Evolutionary conservation across 92 coral and sea anemone genomes (phyloP).

Genomic region (Umimayanthus kanabou): DNA sequence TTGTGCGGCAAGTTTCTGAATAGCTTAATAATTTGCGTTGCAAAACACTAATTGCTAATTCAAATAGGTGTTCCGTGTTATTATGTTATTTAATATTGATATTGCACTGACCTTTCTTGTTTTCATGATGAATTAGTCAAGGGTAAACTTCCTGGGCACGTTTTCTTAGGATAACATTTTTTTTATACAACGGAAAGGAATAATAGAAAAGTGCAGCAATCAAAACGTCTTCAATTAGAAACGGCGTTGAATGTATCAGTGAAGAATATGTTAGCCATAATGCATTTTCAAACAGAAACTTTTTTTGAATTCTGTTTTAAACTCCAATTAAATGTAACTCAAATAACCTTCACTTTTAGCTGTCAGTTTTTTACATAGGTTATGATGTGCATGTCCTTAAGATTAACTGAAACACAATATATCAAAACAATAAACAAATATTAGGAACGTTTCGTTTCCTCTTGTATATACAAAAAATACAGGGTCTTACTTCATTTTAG

Average conservation of each 20-base stretch:
- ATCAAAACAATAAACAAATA: too few relatives aligned
- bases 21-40: neutral
- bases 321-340: too few relatives aligned
- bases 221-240: neutral
- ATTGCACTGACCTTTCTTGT: neutral
- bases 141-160: neutral
- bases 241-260: neutral
- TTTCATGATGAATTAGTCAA: too few relatives aligned
- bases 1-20: neutral
- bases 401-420: too few relatives aligned
- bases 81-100: too few relatives aligned
- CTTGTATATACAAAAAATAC: neutral
- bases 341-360: too few relatives aligned
- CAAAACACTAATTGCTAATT: neutral
- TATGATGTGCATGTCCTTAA: neutral
- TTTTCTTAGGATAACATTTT: too few relatives aligned
- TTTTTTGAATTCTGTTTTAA: neutral
- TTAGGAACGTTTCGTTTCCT: neutral
- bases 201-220: neutral
- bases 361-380: neutral
- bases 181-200: neutral
- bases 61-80: neutral
- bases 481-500: neutral
- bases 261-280: neutral
- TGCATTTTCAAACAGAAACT: neutral